These are phyloP conservation scores for Nothura maculosa DNA, from an alignment of 2,797 vertebrate genomes.

Conservation along the genomic window DNA sequence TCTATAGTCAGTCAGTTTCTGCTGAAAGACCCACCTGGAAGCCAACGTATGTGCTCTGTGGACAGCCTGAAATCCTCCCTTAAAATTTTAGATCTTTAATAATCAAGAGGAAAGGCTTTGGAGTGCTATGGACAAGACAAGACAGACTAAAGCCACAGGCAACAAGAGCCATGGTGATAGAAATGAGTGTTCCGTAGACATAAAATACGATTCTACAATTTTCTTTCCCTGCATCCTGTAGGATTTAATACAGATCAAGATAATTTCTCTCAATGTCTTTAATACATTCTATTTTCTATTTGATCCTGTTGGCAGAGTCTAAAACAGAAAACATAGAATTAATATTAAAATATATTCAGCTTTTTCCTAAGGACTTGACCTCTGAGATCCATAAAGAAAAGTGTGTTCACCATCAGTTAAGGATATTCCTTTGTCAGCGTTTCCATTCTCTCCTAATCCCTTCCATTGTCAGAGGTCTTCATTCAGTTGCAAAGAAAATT, in stretches of 20 bases:
- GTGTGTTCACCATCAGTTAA: not conserved
- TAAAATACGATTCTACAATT: not conserved
- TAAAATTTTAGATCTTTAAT: not conserved
- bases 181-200: not conserved
- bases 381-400: not conserved
- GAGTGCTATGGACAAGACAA: not conserved
- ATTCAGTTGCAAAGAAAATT: constrained; percentile 8
- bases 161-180: not conserved
- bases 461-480: constrained; percentile 1
- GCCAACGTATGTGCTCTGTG: not conserved
- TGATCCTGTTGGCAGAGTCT: not conserved
- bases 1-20: not conserved
- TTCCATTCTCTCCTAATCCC: not conserved
- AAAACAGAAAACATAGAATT: not conserved
- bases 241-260: not conserved
- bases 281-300: constrained; percentile 4
- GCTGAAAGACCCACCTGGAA: not conserved
- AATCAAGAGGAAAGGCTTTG: not conserved
- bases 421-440: not conserved
- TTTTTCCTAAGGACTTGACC: not conserved
- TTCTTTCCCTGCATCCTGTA: not conserved
- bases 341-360: not conserved
- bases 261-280: not conserved
- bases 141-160: not conserved
- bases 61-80: not conserved